Percentiles rank a stretch among this genome's conserved stretches.
Evolutionary conservation across 2,113 vertebrate genomes (phyloP).

Genomic region (Oenanthe melanoleuca): DNA sequence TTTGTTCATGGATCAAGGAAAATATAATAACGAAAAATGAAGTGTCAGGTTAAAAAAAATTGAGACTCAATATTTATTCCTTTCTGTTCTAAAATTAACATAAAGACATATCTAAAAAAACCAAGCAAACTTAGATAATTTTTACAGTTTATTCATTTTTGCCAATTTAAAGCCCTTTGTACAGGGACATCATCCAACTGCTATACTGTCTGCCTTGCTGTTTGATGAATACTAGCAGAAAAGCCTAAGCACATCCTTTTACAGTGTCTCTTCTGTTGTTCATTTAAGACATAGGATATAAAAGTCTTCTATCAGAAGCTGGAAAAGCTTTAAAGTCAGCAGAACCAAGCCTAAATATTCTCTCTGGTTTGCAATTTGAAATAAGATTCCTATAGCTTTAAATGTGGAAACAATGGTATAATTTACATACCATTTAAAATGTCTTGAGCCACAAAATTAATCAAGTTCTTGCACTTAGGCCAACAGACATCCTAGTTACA

Average conservation of each 20-base stretch:
- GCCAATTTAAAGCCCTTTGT: background rate
- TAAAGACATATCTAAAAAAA: background rate
- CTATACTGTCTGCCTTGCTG: background rate
- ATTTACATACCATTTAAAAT: background rate
- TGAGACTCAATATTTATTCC: background rate
- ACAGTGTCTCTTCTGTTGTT: background rate
- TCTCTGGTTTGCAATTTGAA: constrained; percentile 9
- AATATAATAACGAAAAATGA: background rate
- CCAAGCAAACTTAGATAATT: background rate
- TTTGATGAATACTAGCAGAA: background rate
- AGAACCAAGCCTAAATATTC: background rate
- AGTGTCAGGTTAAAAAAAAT: background rate
- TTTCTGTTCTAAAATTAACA: background rate
- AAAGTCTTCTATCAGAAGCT: constrained; percentile 26
- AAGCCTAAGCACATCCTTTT: background rate
- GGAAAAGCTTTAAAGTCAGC: constrained; percentile 33
- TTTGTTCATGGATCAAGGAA: background rate
- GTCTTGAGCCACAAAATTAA: background rate
- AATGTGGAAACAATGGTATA: constrained; percentile 20
- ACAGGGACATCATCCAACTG: background rate
- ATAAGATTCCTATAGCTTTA: background rate
- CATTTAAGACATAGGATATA: background rate
- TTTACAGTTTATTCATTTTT: background rate
- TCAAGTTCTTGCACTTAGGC: background rate
- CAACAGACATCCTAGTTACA: background rate